Conservation (phyloP, 1,140 invertebrate genomes). For the Lethrus apterus region DNA sequence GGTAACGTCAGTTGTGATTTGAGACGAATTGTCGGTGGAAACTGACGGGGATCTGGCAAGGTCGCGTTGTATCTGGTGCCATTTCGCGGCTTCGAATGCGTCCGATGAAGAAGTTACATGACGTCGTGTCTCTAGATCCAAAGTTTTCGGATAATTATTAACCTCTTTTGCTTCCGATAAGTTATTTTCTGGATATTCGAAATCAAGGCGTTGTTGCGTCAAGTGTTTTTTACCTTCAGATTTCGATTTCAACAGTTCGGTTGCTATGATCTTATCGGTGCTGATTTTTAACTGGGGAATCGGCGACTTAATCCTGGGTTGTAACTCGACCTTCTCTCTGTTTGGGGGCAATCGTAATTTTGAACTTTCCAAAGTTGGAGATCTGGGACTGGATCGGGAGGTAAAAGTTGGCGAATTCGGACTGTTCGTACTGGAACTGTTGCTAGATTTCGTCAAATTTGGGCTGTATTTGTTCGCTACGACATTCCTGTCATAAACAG, state of each 20-base stretch:
- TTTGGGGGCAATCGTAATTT: conserved; percentile 35
- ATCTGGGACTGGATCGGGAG: conserved; percentile 7
- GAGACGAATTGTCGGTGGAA: not conserved
- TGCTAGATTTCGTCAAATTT: conserved; percentile 9
- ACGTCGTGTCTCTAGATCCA: too few relatives aligned
- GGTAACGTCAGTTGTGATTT: conserved; percentile 18
- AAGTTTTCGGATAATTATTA: conserved; percentile 1
- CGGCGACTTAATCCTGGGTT: conserved; percentile 36
- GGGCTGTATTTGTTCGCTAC: conserved; percentile 9
- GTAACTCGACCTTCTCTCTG: conserved; percentile 32
- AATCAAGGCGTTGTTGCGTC: conserved; percentile 21
- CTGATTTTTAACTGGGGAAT: conserved; percentile 32
- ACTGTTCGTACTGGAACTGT: conserved; percentile 4
- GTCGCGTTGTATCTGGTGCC: conserved; percentile 19
- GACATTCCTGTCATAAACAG: conserved; percentile 29
- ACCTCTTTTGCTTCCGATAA: conserved; percentile 10
- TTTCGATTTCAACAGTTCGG: conserved; percentile 33
- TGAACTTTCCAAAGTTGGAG: conserved; percentile 24
- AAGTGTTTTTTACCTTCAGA: conserved; percentile 13
- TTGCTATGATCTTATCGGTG: conserved; percentile 38
- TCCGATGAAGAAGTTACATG: not conserved
- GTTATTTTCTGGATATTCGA: conserved; percentile 21
- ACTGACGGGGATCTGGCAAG: conserved; percentile 16
- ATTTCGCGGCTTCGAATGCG: conserved; percentile 19
- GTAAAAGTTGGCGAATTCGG: conserved; percentile 9